These are phyloP conservation scores for Palythoa caribaeorum DNA, from an alignment of 92 coral and sea anemone species.

Conservation along the genomic window DNA sequence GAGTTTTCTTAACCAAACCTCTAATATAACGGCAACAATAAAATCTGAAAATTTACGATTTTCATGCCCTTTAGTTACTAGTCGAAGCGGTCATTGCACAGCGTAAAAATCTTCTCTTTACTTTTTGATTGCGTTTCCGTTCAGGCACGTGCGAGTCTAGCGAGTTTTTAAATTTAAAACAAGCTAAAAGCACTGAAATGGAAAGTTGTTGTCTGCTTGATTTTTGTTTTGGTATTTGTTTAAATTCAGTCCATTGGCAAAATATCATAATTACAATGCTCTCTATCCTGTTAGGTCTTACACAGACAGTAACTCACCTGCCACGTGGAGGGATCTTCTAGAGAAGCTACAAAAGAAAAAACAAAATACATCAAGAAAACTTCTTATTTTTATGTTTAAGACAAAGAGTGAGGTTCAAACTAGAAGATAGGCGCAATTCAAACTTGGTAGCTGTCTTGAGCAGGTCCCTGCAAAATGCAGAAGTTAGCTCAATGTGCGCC, in stretches of 20 bases:
- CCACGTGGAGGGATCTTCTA: constrained; percentile 99
- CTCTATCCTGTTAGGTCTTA: constrained; percentile 43
- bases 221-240: constrained; percentile 42
- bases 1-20: constrained; percentile 23
- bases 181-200: constrained; percentile 46
- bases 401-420: constrained; percentile 45
- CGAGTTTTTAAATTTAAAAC: constrained; percentile 43
- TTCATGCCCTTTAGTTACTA: constrained; percentile 37
- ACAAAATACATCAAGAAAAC: constrained; percentile 64
- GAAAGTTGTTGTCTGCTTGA: constrained; percentile 24
- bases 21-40: constrained; percentile 4
- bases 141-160: constrained; percentile 76
- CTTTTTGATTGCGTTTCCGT: constrained; percentile 72
- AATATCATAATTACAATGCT: constrained; percentile 33
- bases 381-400: constrained; percentile 62
- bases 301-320: constrained; percentile 67
- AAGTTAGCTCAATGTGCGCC: constrained; percentile 79
- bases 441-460: constrained; percentile 28
- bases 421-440: constrained; percentile 15
- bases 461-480: constrained; percentile 75
- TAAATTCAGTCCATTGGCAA: constrained; percentile 42
- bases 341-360: constrained; percentile 97
- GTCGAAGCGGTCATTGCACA: constrained; percentile 31
- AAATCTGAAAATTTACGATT: constrained; percentile 11
- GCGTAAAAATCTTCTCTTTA: constrained; percentile 32